Percentiles rank a stretch among this genome's conserved stretches.
phyloP scores from a whole-genome alignment of 2,113 vertebrate genomes.

The Sturnus vulgaris region DNA sequence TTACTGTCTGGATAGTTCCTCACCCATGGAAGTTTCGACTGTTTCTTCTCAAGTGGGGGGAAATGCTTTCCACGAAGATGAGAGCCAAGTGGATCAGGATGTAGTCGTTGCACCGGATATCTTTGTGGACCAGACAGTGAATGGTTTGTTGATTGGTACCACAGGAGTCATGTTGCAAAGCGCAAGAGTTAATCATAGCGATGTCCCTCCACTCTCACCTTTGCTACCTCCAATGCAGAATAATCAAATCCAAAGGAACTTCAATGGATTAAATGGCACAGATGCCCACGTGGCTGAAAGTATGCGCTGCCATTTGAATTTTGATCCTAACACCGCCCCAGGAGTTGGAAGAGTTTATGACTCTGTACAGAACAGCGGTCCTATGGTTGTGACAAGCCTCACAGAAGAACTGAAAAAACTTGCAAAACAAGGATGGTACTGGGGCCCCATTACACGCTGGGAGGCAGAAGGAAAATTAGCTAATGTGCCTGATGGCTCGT shows the following conservation, averaged over 20 bases:
- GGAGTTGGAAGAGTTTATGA: slow-evolving; percentile 94
- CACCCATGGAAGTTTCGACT: slow-evolving; percentile 91
- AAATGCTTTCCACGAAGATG: slow-evolving; percentile 78
- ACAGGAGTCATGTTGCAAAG: slow-evolving; percentile 87
- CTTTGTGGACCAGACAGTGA: slow-evolving; percentile 87
- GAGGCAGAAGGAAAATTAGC: slow-evolving; percentile 95
- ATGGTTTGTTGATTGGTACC: slow-evolving; percentile 84
- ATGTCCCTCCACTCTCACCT: slow-evolving; percentile 88
- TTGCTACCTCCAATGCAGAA: slow-evolving; percentile 88
- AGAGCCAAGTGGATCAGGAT: slow-evolving; percentile 79
- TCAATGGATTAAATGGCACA: slow-evolving; percentile 80
- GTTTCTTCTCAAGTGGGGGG: slow-evolving; percentile 76
- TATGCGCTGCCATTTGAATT: slow-evolving; percentile 92
- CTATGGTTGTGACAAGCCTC: slow-evolving; percentile 94
- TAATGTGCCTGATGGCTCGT: slow-evolving; percentile 91
- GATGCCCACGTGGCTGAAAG: slow-evolving; percentile 87
- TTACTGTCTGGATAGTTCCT: slow-evolving; percentile 88
- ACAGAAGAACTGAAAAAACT: slow-evolving; percentile 97
- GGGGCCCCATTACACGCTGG: slow-evolving; percentile 98
- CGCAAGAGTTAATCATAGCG: slow-evolving; percentile 72
- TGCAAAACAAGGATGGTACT: slow-evolving; percentile 98
- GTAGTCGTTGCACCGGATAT: slow-evolving; percentile 84
- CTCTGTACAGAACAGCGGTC: slow-evolving; percentile 92
- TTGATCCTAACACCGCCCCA: slow-evolving; percentile 91
- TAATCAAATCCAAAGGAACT: slow-evolving; percentile 86